phyloP scores from a whole-genome alignment of 2,113 vertebrate species.

The Microtus richardsoni region DNA sequence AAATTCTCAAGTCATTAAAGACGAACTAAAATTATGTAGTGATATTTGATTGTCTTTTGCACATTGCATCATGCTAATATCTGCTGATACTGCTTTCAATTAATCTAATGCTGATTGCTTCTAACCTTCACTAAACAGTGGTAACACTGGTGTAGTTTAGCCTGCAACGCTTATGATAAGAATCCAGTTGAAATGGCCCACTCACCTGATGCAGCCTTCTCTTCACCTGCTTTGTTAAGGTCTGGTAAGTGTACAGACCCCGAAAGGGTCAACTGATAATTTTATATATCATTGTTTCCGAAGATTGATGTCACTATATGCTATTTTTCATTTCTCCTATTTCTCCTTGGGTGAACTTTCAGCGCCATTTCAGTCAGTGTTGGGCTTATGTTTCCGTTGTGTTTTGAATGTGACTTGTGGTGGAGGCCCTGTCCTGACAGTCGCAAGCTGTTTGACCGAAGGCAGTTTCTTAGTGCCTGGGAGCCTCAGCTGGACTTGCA shows the following conservation, averaged over 20 bases:
- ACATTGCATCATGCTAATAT: constrained; percentile 83
- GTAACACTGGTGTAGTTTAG: constrained; percentile 94
- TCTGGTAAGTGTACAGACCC: constrained; percentile 92
- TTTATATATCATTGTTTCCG: constrained; percentile 72
- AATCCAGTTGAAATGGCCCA: constrained; percentile 94
- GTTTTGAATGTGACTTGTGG: neutral
- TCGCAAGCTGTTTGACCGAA: neutral
- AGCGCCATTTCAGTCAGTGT: neutral
- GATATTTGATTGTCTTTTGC: constrained; percentile 68
- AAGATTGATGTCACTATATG: neutral
- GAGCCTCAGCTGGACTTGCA: neutral
- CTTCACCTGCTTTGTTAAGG: constrained; percentile 87
- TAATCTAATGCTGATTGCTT: constrained; percentile 90
- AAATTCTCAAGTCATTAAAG: constrained; percentile 62
- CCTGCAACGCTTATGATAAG: constrained; percentile 92
- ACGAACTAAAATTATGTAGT: constrained; percentile 59
- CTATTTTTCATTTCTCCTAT: constrained; percentile 35
- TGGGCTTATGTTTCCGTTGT: neutral
- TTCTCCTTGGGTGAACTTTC: neutral
- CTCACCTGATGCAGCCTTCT: constrained; percentile 85
- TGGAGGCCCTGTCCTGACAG: neutral
- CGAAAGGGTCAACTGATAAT: constrained; percentile 76
- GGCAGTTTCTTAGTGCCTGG: neutral
- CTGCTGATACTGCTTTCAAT: constrained; percentile 87
- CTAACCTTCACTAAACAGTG: constrained; percentile 93